These are phyloP conservation scores for Trichogramma evanescens DNA, from an alignment of 2,888 invertebrate genomes.

Conservation along the genomic window DNA sequence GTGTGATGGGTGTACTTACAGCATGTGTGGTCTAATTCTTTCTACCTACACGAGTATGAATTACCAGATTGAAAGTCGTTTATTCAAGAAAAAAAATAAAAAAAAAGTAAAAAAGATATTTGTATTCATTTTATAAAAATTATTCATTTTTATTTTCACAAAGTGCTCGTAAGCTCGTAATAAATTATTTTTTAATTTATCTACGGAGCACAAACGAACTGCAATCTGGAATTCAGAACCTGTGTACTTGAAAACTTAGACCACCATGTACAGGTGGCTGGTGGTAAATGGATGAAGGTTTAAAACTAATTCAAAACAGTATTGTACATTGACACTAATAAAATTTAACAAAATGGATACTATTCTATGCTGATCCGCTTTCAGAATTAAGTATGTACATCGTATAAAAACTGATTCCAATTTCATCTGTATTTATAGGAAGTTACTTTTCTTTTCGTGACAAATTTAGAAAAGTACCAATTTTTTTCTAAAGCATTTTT, in stretches of 20 bases:
- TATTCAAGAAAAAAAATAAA: neutral
- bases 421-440: conserved; percentile 1
- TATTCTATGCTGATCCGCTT: conserved; percentile 5
- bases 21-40: conserved; percentile 66
- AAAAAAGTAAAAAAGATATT: neutral
- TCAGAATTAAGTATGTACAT: conserved; percentile 2
- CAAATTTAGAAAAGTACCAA: neutral
- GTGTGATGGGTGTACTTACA: conserved; percentile 74
- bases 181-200: neutral
- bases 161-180: neutral
- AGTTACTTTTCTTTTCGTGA: conserved; percentile 7
- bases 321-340: conserved; percentile 36
- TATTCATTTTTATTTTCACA: conserved; percentile 4
- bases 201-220: conserved; percentile 6
- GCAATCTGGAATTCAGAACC: conserved; percentile 10
- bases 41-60: conserved; percentile 29
- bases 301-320: conserved; percentile 33
- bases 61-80: neutral
- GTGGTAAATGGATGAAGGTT: conserved; percentile 36
- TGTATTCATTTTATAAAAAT: neutral
- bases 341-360: conserved; percentile 28
- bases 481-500: neutral
- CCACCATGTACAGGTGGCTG: conserved; percentile 26
- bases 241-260: conserved; percentile 28
- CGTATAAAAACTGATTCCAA: conserved; percentile 4